Evolutionary conservation across 2,113 vertebrate species (phyloP).

Genomic region (Mormyrus lacerda): DNA sequence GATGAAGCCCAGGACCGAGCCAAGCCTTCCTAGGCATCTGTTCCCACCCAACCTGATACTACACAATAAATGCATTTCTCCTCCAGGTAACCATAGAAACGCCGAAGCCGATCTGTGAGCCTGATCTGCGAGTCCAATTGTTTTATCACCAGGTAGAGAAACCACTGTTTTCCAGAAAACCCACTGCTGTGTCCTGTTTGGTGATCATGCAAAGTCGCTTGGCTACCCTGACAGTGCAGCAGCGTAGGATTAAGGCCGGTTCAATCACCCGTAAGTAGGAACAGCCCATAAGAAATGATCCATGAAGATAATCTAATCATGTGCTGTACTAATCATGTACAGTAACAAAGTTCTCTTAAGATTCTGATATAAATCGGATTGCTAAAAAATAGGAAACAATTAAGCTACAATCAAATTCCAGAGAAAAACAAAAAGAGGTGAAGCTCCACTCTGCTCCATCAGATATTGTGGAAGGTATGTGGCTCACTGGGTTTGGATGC

Average conservation of each 20-base stretch:
- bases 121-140: constrained; percentile 47
- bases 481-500: not conserved
- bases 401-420: not conserved
- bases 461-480: not conserved
- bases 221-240: not conserved
- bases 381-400: not conserved
- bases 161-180: constrained; percentile 57
- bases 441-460: not conserved
- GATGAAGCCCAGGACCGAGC: not conserved
- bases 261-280: not conserved
- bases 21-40: not conserved
- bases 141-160: constrained; percentile 40
- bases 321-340: not conserved
- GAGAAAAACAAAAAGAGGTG: not conserved
- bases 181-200: constrained; percentile 21
- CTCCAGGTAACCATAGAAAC: not conserved
- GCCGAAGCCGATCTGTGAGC: not conserved
- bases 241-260: not conserved
- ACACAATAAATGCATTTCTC: not conserved
- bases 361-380: not conserved
- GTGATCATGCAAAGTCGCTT: too few species aligned
- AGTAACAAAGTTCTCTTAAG: not conserved
- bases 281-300: not conserved
- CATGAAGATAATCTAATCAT: not conserved
- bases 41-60: not conserved